Base-by-base conservation (phyloP, 2,797 vertebrate species). In the Bufotes viridis region DNA sequence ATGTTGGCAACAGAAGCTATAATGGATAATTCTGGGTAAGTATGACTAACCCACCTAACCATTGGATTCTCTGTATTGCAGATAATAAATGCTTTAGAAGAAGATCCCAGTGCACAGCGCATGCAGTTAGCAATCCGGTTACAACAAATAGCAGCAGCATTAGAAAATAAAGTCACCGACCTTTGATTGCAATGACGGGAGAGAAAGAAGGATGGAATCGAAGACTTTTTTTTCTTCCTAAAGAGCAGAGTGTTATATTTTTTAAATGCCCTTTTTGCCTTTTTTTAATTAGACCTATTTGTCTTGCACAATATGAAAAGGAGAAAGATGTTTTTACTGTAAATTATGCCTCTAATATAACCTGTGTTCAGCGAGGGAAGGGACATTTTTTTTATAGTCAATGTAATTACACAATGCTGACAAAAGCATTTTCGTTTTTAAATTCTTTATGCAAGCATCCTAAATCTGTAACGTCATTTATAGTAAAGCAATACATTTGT, bases 81-180 rank as follows among this genome's bases (percentile, higher is more conserved):
- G 98, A 97, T 99, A 94, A 98, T 99, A 92, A 95, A 96, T 72
- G 97, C 98, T 93, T 94, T 99, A 91, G 97, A 99, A 87, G 97
- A 97, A 87, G 98, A 99, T 92, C 97, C 97, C 17, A 96, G 97
- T 12, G 97, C 98, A 90, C 98, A 99, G 94, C 99, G 97, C 95
- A 99, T 99, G 96, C 98, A 99, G 95, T 96, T 99, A 93, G 97
- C 98, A 93, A 95, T 97, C 93, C 97, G 98, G 94, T 96, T 99
- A 91, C 98, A 99, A 94, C 98, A 99, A 95, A 97, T 99, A 85
- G 97, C 98, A 8, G 97, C 98, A 51, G 96, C 97, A 0, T 95
- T 99, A 91, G 98, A 99, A 95, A 97, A 99, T 96, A 99, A 99
- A 96, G 97, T 99, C 95, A 99, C 98, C 69, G 98, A 98, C 95